Conservation (phyloP, 2,797 vertebrate species). For the Potorous gilbertii region DNA sequence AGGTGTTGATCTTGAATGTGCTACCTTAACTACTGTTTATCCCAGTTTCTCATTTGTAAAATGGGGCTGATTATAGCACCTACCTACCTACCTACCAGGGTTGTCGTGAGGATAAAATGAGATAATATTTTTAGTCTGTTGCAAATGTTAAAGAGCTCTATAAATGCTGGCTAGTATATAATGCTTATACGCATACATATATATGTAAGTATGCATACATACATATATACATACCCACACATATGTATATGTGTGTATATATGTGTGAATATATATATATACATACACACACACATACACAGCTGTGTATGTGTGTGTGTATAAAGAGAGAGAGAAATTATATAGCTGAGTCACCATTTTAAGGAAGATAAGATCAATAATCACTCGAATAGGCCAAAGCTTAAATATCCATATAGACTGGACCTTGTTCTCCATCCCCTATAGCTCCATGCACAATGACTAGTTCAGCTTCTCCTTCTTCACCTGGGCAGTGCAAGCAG, state of each 20-base stretch:
- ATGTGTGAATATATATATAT: no score
- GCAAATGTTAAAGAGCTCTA: no score
- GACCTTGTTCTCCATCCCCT: slow-evolving; percentile 95
- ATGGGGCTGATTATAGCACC: not conserved
- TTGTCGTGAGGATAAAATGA: not conserved
- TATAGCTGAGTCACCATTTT: not conserved
- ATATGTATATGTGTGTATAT: no score
- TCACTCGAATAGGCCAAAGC: not conserved
- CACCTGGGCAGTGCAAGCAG: slow-evolving; percentile 92
- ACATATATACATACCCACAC: no score
- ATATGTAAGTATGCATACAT: no score
- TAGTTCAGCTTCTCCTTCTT: slow-evolving; percentile 96
- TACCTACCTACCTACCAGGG: not conserved
- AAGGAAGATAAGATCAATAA: not conserved
- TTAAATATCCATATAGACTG: slow-evolving; percentile 79
- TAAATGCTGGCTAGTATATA: no score
- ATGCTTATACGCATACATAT: no score
- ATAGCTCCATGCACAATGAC: slow-evolving; percentile 93
- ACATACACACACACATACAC: no score
- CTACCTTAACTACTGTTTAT: not conserved
- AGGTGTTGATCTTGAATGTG: not conserved
- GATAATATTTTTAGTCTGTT: not conserved
- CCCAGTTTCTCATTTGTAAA: not conserved
- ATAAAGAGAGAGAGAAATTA: no score
- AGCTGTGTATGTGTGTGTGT: no score